A percentile compares a stretch with the other conserved stretches of the same genome.
Evolutionary conservation across 2,113 vertebrate species (phyloP).

Genomic region (Alaudala cheleensis): DNA sequence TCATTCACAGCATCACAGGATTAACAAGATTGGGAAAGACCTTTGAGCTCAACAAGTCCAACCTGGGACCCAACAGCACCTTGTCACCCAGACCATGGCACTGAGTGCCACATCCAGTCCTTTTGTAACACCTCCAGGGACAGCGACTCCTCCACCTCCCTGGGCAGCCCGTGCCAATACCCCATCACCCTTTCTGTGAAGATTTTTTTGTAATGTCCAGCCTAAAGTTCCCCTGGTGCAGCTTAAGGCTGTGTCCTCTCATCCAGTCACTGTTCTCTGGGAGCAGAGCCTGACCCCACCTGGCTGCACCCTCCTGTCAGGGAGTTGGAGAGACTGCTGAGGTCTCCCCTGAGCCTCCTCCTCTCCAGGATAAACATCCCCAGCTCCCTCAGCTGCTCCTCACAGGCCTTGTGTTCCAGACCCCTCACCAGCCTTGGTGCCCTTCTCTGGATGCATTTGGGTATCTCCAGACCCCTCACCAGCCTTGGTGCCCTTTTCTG

Average conservation of each 20-base stretch:
- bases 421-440: neutral
- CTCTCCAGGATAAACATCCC: neutral
- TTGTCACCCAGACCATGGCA: neutral
- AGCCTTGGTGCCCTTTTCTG: neutral
- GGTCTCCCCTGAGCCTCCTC: neutral
- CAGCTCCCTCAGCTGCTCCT: neutral
- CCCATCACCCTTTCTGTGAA: neutral
- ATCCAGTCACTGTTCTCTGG: fast-evolving
- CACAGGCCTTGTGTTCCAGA: neutral
- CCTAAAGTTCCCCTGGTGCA: neutral
- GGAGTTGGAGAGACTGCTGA: neutral
- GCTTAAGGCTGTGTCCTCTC: neutral
- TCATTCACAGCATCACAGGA: neutral
- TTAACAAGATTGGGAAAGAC: fast-evolving
- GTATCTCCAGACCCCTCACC: neutral
- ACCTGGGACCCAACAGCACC: neutral
- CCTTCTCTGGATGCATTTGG: neutral
- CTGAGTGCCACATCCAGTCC: neutral
- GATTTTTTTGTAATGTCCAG: neutral
- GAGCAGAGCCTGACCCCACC: neutral
- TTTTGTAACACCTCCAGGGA: neutral
- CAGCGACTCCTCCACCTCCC: neutral
- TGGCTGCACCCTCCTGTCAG: neutral
- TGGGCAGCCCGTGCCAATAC: neutral
- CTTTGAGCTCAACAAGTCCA: neutral